Base-by-base conservation (phyloP, 2,113 vertebrate species). In the Himantopus leucocephalus region DNA sequence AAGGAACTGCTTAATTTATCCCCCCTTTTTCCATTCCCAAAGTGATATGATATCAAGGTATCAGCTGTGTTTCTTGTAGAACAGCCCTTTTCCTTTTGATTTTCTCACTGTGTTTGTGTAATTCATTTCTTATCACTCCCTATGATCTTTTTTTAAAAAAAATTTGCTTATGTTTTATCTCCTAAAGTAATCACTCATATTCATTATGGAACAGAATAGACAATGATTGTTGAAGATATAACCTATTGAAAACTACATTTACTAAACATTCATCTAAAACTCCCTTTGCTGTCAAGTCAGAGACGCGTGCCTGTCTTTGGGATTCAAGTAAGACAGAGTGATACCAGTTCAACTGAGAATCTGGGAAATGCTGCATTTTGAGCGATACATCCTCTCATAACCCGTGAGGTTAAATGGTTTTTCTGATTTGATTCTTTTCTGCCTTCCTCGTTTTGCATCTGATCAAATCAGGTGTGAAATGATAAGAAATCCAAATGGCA, bases 351-450 rank as follows among this genome's bases (percentile, higher is more conserved):
- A 8, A 32, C 30, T 5, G 94, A 79, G 79, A 39, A 30, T 10
- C 55, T 83, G 88, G 78, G 85, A 73, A 85, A 32, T 15, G 80
- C 89, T 50, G 80, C 41, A 1, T 83, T 76, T 23, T 14, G 82
- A 90, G 52, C 34, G 92, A 77, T 83, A 12, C 5, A 34, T 48
- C 85, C 68, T 22, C 75, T 92, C 84, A 21, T 63, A 34, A 90
- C 79, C 93, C 11, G 50, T 9, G 81, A 92, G 85, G 79, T 76
- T 83, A 72, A 80, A 84, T 74, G 83, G 34, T 9, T 88, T 86
- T 77, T 58, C 66, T 94, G 94, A 83, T 92, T 94, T 74, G 92
- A 62, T 95, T 88, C 90, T 93, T 95, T 67, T 32, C 76, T 74
- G 79, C 95, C 83, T 80, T 67, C 64, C 80, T 37, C 23, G 2